Evolutionary conservation across 2,797 vertebrate species (phyloP), one percentile per base, ranked within the genome.

Genomic region (Calcarius lapponicus): DNA sequence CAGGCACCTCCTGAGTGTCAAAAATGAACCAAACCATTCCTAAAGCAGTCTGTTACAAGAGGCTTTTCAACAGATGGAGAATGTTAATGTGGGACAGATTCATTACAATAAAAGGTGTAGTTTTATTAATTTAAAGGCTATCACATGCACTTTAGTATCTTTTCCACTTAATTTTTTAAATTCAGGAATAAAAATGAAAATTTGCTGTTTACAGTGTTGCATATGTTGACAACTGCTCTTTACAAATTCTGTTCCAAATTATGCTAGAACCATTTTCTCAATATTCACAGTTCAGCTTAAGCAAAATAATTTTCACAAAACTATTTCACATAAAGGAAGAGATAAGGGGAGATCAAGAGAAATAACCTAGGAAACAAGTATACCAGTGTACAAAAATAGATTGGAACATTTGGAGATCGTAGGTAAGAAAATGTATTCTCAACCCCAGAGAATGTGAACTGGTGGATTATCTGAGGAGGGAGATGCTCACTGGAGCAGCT

Each of bases 361-460:
- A 86, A 97, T 95, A 96, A 96, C 94, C 94, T 90, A 96, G 96
- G 96, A 94, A 96, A 96, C 96, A 94, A 95, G 90, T 47, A 70
- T 91, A 92, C 91, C 76, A 81, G 82, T 0, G 21, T 93, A 94
- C 90, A 92, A 91, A 96, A 97, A 97, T 94, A 96, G 93, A 91
- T 28, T 5, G 70, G 87, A 96, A 95, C 92, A 82, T 90, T 86
- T 90, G 86, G 73, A 95, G 80, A 90, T 53, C 45, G 70, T 29
- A 95, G 92, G 92, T 90, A 96, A 93, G 86, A 76, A 93, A 83
- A 93, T 43, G 56, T 7, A 90, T 84, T 61, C 76, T 91, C 82
- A 25, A 5, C 16, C 61, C 53, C 4, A 2, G 81, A 86, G 90
- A 92, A 79, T 12, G 4, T 42, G 73, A 95, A 66, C 80, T 32